Evolutionary conservation across 2,113 vertebrate species (phyloP), one percentile per base, ranked within the genome.

Genomic region (Rana temporaria): DNA sequence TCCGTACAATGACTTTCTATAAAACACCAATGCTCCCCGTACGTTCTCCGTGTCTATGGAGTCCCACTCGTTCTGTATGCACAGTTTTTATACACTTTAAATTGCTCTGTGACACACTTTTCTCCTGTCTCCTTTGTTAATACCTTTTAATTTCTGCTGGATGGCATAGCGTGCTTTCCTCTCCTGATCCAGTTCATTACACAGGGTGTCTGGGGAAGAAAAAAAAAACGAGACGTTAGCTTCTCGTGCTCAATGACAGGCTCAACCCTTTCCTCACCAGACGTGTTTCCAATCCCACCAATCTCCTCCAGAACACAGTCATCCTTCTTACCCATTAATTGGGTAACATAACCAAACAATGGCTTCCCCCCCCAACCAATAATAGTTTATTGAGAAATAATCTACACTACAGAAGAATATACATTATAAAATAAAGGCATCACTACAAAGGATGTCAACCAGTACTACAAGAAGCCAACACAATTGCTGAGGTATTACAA

Each of bases 141-240:
- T 94, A 97, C 96, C 97, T 97, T 97, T 98, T 66, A 98, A 88
- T 89, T 97, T 98, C 93, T 97, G 96, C 86, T 98, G 96, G 90
- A 97, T 96, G 93, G 96, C 95, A 88, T 95, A 97, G 89, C 95
- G 95, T 74, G 96, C 95, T 86, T 97, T 98, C 89, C 96, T 89
- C 89, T 98, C 96, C 90, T 97, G 96, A 91, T 97, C 96, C 87
- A 98, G 94, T 87, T 98, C 96, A 89, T 95, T 97, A 92, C 95
- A 97, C 88, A 98, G 91, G 79, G 96, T 96, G 86, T 98, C 96
- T 97, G 94, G 86, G 88, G 68, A 87, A 79, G 86, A 38, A 59
- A 60, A 83, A 68, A 38, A 59, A 60, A 83, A 68, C 53, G 34
- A 83, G 81, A 83, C 53, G 67, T 15, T 60, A 0, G 0, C 59